phyloP scores from a whole-genome alignment of 2,113 vertebrate genomes.

The Hemiscyllium ocellatum region DNA sequence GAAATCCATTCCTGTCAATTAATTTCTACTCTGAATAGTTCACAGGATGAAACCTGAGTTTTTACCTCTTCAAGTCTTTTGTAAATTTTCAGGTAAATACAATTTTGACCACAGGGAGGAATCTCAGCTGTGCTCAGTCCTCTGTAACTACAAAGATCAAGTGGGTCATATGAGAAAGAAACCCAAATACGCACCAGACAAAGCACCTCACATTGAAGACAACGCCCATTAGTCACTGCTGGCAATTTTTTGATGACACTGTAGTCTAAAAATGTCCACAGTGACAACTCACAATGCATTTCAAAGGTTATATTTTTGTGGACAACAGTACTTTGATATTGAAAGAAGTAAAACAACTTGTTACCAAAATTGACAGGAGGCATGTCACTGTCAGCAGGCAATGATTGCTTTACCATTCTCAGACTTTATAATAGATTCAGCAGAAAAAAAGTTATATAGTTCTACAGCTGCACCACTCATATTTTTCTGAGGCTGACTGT shows the following conservation, averaged over 20 bases:
- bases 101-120: slow-evolving; percentile 44
- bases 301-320: slow-evolving; percentile 34
- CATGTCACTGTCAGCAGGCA: slow-evolving; percentile 39
- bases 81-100: slow-evolving; percentile 41
- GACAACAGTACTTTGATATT: slow-evolving; percentile 38
- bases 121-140: slow-evolving; percentile 41
- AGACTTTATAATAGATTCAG: slow-evolving; percentile 29
- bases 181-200: too few relatives aligned
- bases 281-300: slow-evolving; percentile 38
- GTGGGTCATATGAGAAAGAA: not conserved
- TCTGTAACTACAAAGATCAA: slow-evolving; percentile 35
- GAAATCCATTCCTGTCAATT: slow-evolving; percentile 56
- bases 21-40: slow-evolving; percentile 53
- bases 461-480: slow-evolving; percentile 15
- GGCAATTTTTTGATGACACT: slow-evolving; percentile 37
- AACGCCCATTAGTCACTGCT: slow-evolving; percentile 33
- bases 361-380: slow-evolving; percentile 33
- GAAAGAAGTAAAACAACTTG: slow-evolving; percentile 39
- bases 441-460: slow-evolving; percentile 32
- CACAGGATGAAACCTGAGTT: slow-evolving; percentile 48
- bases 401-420: slow-evolving; percentile 37
- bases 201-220: slow-evolving; percentile 35
- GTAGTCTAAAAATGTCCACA: slow-evolving; percentile 37
- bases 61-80: slow-evolving; percentile 45
- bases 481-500: slow-evolving; percentile 5